A percentile compares a stretch with the other conserved stretches of the same genome.
These are phyloP conservation scores for Nasua narica DNA, from an alignment of 2,797 vertebrate species.

Conservation along the genomic window DNA sequence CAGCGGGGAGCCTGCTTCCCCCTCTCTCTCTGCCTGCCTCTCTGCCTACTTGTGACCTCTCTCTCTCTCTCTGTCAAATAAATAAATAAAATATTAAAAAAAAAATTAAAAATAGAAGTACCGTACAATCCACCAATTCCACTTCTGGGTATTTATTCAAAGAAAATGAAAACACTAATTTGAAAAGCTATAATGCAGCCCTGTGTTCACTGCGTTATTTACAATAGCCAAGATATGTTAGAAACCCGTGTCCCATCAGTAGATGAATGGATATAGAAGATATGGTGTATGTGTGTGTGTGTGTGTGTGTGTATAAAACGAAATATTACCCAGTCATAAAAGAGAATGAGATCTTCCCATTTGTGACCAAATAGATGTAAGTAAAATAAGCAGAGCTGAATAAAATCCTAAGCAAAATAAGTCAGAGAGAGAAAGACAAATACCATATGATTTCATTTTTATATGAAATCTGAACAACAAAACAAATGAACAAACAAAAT, in stretches of 20 bases:
- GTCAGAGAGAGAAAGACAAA: neutral
- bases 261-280: neutral
- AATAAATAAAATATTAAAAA: no score
- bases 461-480: neutral
- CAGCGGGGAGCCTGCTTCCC: no score
- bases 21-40: no score
- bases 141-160: neutral
- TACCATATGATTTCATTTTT: neutral
- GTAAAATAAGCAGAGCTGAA: neutral
- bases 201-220: neutral
- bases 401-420: neutral
- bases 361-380: neutral
- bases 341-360: neutral
- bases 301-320: neutral
- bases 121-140: neutral
- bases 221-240: neutral
- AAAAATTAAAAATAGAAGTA: no score
- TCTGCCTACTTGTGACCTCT: no score
- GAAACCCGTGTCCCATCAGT: neutral
- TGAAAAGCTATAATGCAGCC: neutral
- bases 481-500: neutral
- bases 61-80: no score
- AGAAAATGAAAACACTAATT: neutral
- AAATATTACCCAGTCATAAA: neutral
- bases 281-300: neutral